A percentile compares a stretch with the other conserved stretches of the same genome.
phyloP scores from a whole-genome alignment of 1,140 invertebrate genomes.

The Cydia amplana region DNA sequence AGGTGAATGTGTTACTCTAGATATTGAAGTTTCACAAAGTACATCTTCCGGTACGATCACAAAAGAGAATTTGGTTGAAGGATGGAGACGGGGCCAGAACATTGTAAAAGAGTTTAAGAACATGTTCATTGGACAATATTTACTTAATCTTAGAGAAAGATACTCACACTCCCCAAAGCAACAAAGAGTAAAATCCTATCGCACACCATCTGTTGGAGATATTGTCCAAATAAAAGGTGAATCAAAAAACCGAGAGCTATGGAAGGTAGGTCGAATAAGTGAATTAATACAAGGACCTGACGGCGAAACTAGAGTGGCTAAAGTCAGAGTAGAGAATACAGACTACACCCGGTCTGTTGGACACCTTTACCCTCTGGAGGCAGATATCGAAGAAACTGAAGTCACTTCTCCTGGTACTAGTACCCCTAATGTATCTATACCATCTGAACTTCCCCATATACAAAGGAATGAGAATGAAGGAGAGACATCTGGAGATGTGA shows the following conservation, averaged over 20 bases:
- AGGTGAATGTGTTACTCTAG: neutral
- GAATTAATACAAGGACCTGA: constrained; percentile 9
- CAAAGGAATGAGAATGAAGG: too few species aligned
- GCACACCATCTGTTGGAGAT: constrained; percentile 20
- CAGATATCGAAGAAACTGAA: neutral
- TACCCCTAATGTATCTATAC: too few species aligned
- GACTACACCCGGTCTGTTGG: neutral
- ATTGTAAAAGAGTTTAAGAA: constrained; percentile 29
- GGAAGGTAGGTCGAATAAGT: constrained; percentile 34
- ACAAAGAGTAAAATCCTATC: neutral
- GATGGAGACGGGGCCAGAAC: constrained; percentile 31
- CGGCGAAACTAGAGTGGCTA: constrained; percentile 29
- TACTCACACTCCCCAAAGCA: neutral
- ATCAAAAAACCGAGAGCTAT: constrained; percentile 6
- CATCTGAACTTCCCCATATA: too few species aligned
- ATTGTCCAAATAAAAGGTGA: constrained; percentile 30
- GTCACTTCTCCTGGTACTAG: too few species aligned
- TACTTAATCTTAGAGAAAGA: constrained; percentile 30
- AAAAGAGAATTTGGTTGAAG: constrained; percentile 15
- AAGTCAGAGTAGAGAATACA: neutral
- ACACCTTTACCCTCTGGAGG: constrained; percentile 28
- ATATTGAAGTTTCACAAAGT: neutral
- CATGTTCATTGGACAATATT: constrained; percentile 33
- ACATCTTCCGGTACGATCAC: neutral
- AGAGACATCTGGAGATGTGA: too few species aligned